Percentiles rank a stretch among this genome's conserved stretches.
Conservation (phyloP, 2,888 invertebrate genomes). For the Nemotelus pantherinus region DNA sequence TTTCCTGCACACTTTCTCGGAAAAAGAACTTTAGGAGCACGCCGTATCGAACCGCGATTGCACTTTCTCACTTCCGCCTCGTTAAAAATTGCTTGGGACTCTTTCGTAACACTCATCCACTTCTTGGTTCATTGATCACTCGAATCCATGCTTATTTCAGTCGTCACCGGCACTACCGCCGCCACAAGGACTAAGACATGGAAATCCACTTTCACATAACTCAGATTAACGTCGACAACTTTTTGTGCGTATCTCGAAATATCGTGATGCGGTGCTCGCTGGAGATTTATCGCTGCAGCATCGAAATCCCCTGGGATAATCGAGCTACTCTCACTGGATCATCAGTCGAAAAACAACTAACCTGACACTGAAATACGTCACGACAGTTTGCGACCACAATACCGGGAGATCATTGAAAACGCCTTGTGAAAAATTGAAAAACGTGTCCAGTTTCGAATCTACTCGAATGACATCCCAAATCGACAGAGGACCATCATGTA, state of each 20-base stretch:
- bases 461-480: constrained; percentile 43
- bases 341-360: constrained; percentile 8
- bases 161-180: background rate
- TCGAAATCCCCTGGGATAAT: background rate
- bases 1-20: constrained; percentile 1
- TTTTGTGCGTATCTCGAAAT: background rate
- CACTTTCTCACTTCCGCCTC: background rate
- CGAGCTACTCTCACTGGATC: constrained; percentile 2
- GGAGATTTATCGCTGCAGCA: no score
- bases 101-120: background rate
- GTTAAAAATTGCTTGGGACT: background rate
- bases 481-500: constrained; percentile 48
- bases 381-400: constrained; percentile 10
- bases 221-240: background rate
- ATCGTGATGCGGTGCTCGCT: no score
- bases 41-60: background rate
- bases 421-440: background rate
- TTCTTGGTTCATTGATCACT: background rate
- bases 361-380: background rate
- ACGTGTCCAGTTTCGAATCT: background rate
- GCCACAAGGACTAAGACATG: background rate
- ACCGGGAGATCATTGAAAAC: background rate
- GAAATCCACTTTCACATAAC: constrained; percentile 21
- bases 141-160: background rate
- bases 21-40: constrained; percentile 2